Evolutionary conservation across 2,888 invertebrate genomes (phyloP), one percentile per base, ranked within the genome.

Genomic region (Drosophila gaucha): DNA sequence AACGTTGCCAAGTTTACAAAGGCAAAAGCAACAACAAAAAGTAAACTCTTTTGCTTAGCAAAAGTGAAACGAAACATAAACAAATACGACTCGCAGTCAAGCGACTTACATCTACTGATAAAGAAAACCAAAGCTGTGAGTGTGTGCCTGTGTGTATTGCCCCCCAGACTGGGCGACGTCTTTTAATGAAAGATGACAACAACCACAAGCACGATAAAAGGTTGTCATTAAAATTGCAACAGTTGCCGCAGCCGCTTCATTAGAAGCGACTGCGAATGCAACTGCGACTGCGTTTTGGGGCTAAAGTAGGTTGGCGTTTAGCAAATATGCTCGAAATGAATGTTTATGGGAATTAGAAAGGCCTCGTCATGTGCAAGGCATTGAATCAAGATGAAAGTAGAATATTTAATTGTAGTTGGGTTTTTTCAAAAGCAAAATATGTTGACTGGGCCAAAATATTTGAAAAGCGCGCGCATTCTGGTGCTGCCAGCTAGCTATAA

Each of bases 101-200:
- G 55, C 50, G 69, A 84, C 88, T 88, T 89, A 88, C 84, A 88
- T 88, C 88, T 89, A 62, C 82, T 86, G 88, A 88, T 88, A 88
- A 88, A 88, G 88, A 88, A 88, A 76, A 38, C 22, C 47, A 41
- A 38, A 55, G 51, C n/a, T 22, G 3, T 33, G 10, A n/a, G 41
- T 41, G 59, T 35, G 55, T 62, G 66, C 56, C 24, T 46, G 52
- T 26, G 46, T 30, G 38, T 39, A 30, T 18, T 39, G 28, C 33
- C 24, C 28, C 43, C 24, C 46, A 55, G 46, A 43, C 64, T 44
- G 43, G 49, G 54, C 31, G 52, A 52, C 69, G 62, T 57, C 83
- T 70, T 62, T 80, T 67, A 74, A 86, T 85, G 79, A 89, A 89
- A 88, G 88, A 83, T 89, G 84, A 67, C 76, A 78, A 82, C 79